Base-by-base conservation (phyloP, 1,140 invertebrate species). In the Drosophila jambulina region DNA sequence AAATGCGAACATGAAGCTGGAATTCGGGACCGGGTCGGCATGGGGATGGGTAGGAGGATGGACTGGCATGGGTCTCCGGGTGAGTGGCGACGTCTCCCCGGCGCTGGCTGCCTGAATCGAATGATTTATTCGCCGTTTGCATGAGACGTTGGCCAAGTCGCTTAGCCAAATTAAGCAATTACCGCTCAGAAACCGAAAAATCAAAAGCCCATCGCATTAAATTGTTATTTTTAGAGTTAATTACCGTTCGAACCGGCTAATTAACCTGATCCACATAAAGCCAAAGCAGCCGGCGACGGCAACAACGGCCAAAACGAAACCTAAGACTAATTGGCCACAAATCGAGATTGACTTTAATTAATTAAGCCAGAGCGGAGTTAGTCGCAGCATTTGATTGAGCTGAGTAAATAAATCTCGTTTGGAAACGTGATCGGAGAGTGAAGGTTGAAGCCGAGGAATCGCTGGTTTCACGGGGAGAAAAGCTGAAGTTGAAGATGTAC, bases 111-210 rank as follows among this genome's bases (percentile, higher is more conserved):
- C 25, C 46, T 76, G 76, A 91, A 87, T 91, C 67, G 70, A 82
- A 67, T 91, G 88, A 91, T 91, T 91, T 91, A 91, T 91, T 64
- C 65, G 77, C 68, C 77, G 82, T 76, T 91, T 78, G 88, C 88
- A 85, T 91, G 88, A 76, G 71, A 56, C 64, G n/a, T 62, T 84
- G 75, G 58, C 49, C 77, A 67, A 65, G 10, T 74, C 80, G 71
- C 85, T 88, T 78, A 90, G 62, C 68, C 75, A 91, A 88, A 88
- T 90, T 84, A 84, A 90, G 85, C 80, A 88, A 88, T 88, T 90
- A 87, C 65, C 49, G 45, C 62, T 59, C 64, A 59, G 36, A 49
- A 12, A 27, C 32, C 61, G 48, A 23, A 58, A 67, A 78, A 61
- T 60, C 53, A 78, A 72, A 74, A 29, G 59, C 29, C 62, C 62